A percentile compares a stretch with the other conserved stretches of the same genome.
Evolutionary conservation across 92 coral and sea anemone genomes (phyloP).

Genomic region (Heteractis magnifica): DNA sequence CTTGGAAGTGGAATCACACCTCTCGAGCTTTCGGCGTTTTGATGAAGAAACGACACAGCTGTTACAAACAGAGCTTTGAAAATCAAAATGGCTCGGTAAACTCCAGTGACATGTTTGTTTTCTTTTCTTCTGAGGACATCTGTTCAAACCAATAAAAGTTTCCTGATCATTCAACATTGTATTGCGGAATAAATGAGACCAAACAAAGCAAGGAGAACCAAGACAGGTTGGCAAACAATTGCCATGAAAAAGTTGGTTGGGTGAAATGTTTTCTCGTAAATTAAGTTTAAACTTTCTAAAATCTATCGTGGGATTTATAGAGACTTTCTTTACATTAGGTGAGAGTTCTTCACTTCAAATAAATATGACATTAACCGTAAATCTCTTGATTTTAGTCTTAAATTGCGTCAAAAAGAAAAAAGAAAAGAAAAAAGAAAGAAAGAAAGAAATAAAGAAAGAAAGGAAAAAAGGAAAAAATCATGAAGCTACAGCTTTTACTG

Average conservation of each 20-base stretch:
- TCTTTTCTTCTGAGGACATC: not conserved
- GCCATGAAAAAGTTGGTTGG: not conserved
- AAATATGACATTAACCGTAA: too few species aligned
- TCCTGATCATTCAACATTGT: conserved; percentile 3
- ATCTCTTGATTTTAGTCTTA: too few species aligned
- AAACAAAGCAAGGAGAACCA: not conserved
- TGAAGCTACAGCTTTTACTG: too few species aligned
- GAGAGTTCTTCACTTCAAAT: not conserved
- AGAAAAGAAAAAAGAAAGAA: too few species aligned
- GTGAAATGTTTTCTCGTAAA: not conserved
- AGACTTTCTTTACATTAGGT: not conserved
- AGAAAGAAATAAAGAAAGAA: too few species aligned
- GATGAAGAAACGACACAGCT: not conserved
- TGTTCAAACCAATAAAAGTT: conserved; percentile 6
- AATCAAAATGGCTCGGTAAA: not conserved
- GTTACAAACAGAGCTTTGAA: not conserved
- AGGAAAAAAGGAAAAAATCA: too few species aligned
- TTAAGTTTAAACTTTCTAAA: not conserved
- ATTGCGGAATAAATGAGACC: not conserved
- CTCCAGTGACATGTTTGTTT: conserved; percentile 9
- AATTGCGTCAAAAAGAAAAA: too few species aligned
- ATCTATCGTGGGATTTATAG: not conserved
- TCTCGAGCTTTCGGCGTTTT: not conserved
- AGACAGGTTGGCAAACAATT: not conserved
- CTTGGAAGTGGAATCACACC: too few species aligned